Base-by-base conservation (phyloP, 1,140 invertebrate genomes). In the Apocrypta bakeri region DNA sequence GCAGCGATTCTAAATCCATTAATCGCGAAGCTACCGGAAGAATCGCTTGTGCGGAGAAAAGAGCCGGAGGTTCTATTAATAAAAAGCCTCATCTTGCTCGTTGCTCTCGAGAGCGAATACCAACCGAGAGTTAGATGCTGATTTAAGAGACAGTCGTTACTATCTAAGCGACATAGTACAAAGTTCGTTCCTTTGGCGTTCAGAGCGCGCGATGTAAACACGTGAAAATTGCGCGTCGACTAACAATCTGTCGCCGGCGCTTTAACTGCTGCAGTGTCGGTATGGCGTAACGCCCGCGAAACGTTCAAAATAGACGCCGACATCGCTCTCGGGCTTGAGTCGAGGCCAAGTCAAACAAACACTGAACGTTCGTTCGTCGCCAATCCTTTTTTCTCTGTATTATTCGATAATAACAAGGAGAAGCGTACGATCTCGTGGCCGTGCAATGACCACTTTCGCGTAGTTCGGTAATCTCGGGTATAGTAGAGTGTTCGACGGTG, bases 241-340 rank as follows among this genome's bases (percentile, higher is more conserved):
- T 42, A 63, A 29, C 42, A n/a, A 72, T 74, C 72, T 42, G 72
- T 42, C 72, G 71, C 31, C 71, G 71, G n/a, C 33, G 24, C 21
- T n/a, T 8, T 7, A 21, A 9, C 33, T 17, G 31, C 3, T 29
- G 61, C 24, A n/a, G 63, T 2, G 9, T 24, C 63, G 24, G 63
- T 69, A 31, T 33, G 31, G 68, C 68, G 61, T 77, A 37, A 29
- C 56, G 29, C 61, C 21, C 31, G 73, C 29, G 75, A 37, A 40
- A 14, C 75, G 73, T 75, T 75, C 48, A 25, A 64, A 77, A 77
- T 77, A 77, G 75, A 77, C 75, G 56, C 24, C 12, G 64, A n/a
- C n/a, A n/a, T n/a, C 29, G 8, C 8, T 2, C 29, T 4, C 31
- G 14, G 21, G 21, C 75, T 77, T 64, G 75, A 77, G 17, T 24